Evolutionary conservation across 1,140 invertebrate species (phyloP), one percentile per base, ranked within the genome.

Genomic region (Drosophila arawakana): DNA sequence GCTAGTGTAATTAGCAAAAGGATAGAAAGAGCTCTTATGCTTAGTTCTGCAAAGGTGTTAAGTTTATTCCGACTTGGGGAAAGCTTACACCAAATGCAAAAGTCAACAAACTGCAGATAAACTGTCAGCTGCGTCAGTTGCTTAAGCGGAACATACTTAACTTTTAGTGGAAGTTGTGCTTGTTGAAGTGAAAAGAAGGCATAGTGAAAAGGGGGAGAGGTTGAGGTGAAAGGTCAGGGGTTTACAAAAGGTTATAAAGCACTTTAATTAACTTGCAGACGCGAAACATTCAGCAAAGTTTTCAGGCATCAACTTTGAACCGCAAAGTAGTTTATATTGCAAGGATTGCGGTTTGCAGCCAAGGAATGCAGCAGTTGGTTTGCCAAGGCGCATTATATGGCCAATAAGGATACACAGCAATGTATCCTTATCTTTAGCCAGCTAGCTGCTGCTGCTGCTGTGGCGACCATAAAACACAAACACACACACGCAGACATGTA

Each of bases 191-290:
- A 6, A 9, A 34, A n/a, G 25, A 15, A 15, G 21, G 1, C 21
- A 2, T 2, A 25, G 13, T 0, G 47, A 11, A 13, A 18, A 15
- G 11, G 11, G 10, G n/a, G 2, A 25, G 60, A 15, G 47, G 13
- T 35, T n/a, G 34, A 47, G 46, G 34, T 21, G 10, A 7, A 21
- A 6, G 13, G 43, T 46, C 43, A 30, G 39, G 30, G 34, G 18
- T 11, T 7, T 15, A 13, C 10, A 35, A 30, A 39, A 66, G 68
- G 73, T 68, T 80, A 85, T 83, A 78, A 89, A 90, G 85, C 72
- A 89, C 80, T 89, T 89, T 89, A 89, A 89, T 89, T 89, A 89
- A 89, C 84, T 84, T 85, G 85, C 81, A 81, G 84, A 89, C 80
- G 83, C 76, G 69, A 47, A 81, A 65, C 69, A 84, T 80, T 89